Conservation (phyloP, 1,140 invertebrate species). For the Telenomus remus region DNA sequence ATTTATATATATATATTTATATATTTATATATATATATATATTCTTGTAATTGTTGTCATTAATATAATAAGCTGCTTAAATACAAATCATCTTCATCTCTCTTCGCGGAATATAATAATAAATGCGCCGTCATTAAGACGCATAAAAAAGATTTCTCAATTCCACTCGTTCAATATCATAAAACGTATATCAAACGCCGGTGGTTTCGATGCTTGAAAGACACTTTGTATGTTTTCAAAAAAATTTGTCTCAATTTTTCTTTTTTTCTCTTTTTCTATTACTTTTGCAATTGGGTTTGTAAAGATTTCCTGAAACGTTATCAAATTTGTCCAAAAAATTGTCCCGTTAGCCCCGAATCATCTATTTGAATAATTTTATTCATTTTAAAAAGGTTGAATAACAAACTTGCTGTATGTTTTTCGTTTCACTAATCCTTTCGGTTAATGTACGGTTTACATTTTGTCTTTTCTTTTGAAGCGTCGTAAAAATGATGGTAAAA, state of each 20-base stretch:
- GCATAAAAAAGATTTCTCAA: slow-evolving; percentile 65
- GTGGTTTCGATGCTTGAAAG: slow-evolving; percentile 69
- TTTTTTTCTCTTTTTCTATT: not conserved
- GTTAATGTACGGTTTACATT: not conserved
- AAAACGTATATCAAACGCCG: slow-evolving; percentile 67
- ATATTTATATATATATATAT: slow-evolving; percentile 42
- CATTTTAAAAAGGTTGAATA: not conserved
- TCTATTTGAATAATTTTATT: not conserved
- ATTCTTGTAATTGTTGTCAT: slow-evolving; percentile 60
- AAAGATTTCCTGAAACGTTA: too few species aligned
- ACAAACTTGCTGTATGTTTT: too few species aligned
- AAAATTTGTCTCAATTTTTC: not conserved
- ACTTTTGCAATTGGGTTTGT: not conserved
- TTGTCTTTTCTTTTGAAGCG: slow-evolving; percentile 10
- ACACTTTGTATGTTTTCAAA: slow-evolving; percentile 64
- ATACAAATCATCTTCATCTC: slow-evolving; percentile 61
- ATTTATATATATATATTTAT: slow-evolving; percentile 42
- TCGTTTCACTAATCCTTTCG: not conserved
- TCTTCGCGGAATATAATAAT: slow-evolving; percentile 55
- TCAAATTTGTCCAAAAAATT: not conserved
- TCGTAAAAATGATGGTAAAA: slow-evolving; percentile 53
- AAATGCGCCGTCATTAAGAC: slow-evolving; percentile 45
- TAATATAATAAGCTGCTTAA: slow-evolving; percentile 71
- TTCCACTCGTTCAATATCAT: slow-evolving; percentile 62
- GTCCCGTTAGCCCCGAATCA: not conserved